Percentiles rank a stretch among this genome's conserved stretches.
phyloP scores from a whole-genome alignment of 2,113 vertebrate genomes.

The Heterotilapia buettikoferi region DNA sequence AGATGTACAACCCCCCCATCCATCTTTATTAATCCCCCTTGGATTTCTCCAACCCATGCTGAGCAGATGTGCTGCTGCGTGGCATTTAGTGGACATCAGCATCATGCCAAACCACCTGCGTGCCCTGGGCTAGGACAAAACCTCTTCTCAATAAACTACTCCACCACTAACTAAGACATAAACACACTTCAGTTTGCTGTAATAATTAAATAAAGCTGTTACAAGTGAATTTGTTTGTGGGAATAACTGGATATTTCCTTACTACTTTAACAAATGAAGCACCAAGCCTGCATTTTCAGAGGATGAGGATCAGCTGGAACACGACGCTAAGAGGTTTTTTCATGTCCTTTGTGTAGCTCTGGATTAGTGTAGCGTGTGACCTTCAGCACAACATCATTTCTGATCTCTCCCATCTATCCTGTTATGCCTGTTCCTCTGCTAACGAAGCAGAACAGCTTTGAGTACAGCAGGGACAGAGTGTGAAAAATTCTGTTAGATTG shows the following conservation, averaged over 20 bases:
- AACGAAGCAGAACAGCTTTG: neutral
- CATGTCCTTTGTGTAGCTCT: neutral
- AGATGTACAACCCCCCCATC: neutral
- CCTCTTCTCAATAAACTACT: neutral
- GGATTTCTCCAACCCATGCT: neutral
- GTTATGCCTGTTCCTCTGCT: neutral
- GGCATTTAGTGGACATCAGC: neutral
- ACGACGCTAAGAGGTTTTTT: neutral
- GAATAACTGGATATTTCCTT: neutral
- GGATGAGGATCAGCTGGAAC: neutral
- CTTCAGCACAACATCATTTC: neutral
- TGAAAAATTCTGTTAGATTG: neutral
- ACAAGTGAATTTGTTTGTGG: neutral
- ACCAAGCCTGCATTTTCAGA: neutral
- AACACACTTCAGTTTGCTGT: neutral
- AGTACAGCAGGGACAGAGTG: neutral
- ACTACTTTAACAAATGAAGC: neutral
- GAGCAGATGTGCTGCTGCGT: neutral
- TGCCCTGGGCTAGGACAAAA: neutral
- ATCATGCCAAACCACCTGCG: neutral
- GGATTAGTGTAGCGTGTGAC: neutral
- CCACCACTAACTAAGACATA: neutral
- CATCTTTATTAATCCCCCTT: constrained; percentile 10
- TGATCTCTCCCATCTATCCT: neutral
- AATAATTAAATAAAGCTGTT: neutral